These are phyloP conservation scores for Machimus rusticus DNA, from an alignment of 2,888 invertebrate species.

Conservation along the genomic window DNA sequence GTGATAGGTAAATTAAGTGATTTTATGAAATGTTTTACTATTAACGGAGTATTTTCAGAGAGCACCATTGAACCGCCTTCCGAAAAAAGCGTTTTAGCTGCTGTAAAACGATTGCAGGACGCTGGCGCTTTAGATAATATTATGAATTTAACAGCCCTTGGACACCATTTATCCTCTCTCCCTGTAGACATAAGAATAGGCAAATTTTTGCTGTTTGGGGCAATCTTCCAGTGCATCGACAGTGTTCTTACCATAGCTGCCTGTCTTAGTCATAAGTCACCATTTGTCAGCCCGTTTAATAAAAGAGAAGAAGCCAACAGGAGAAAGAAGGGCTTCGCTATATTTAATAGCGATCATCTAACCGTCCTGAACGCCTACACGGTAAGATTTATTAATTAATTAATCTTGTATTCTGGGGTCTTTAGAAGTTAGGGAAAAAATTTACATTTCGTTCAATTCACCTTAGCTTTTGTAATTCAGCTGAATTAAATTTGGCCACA, in stretches of 20 bases:
- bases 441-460: not conserved
- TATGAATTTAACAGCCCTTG: constrained; percentile 81
- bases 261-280: constrained; percentile 80
- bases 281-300: constrained; percentile 78
- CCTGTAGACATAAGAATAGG: constrained; percentile 92
- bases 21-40: not conserved
- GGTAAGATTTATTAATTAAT: constrained; percentile 61
- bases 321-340: constrained; percentile 77
- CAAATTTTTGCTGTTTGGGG: constrained; percentile 90
- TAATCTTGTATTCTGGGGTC: not conserved
- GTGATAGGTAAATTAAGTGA: constrained; percentile 53
- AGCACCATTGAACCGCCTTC: constrained; percentile 79
- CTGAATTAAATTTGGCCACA: too few relatives aligned
- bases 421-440: not conserved
- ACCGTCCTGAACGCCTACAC: constrained; percentile 85
- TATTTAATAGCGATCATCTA: constrained; percentile 87
- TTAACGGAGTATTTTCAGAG: constrained; percentile 59
- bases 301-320: constrained; percentile 75
- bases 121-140: constrained; percentile 81
- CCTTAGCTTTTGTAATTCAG: too few relatives aligned
- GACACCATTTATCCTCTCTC: constrained; percentile 84
- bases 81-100: constrained; percentile 71
- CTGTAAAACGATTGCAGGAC: constrained; percentile 74
- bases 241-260: constrained; percentile 91
- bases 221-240: constrained; percentile 90